phyloP scores from a whole-genome alignment of 2,888 invertebrate species.

The Escarpia spicata region DNA sequence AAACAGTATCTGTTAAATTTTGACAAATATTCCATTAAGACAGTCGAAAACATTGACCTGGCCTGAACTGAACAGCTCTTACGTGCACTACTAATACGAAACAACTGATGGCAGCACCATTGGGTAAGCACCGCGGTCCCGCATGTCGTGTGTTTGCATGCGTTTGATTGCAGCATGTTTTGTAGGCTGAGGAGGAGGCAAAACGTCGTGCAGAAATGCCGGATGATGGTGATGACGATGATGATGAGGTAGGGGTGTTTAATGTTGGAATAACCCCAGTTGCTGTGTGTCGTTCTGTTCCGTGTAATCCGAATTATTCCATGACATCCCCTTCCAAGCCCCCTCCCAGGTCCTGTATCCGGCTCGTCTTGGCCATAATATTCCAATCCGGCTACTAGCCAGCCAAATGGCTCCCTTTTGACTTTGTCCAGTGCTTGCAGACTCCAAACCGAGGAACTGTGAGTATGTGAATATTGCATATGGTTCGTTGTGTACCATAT shows the following conservation, averaged over 20 bases:
- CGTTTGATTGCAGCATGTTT: not conserved
- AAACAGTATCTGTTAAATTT: not conserved
- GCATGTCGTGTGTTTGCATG: slow-evolving; percentile 3
- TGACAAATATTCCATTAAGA: not conserved
- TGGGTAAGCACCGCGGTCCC: not conserved
- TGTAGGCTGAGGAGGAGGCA: not conserved
- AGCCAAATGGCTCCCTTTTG: not conserved
- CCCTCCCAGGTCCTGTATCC: not conserved
- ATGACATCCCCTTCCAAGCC: not conserved
- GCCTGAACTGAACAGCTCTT: not conserved
- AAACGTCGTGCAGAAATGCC: slow-evolving; percentile 6
- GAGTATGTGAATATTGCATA: not conserved
- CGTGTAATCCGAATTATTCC: slow-evolving; percentile 10
- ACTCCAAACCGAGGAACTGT: not conserved
- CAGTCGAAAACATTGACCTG: not conserved
- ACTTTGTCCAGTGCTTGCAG: not conserved
- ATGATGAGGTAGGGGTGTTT: not conserved
- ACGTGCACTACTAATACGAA: not conserved
- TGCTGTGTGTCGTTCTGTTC: not conserved
- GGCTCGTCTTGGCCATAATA: not conserved
- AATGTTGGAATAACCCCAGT: not conserved
- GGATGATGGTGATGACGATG: not conserved
- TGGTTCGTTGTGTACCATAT: not conserved
- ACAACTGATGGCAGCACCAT: slow-evolving; percentile 1
- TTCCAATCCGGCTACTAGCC: not conserved